Conservation (phyloP, 2,888 invertebrate genomes). For the Eueremaeus valkanovi region DNA sequence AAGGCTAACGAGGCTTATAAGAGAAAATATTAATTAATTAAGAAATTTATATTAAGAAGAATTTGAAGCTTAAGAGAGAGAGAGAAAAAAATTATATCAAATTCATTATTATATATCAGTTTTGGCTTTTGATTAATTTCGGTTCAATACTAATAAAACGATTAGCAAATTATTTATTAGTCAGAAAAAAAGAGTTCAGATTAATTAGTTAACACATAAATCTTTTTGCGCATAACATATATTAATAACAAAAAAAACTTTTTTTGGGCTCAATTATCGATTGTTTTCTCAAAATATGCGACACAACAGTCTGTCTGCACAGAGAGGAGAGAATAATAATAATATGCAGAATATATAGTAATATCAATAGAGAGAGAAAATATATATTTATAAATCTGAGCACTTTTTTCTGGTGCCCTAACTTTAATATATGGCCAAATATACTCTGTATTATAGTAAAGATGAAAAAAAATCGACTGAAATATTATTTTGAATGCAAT, state of each 20-base stretch:
- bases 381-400: neutral
- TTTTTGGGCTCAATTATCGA: neutral
- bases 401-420: neutral
- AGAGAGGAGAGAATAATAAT: neutral
- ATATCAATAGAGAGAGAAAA: neutral
- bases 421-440: neutral
- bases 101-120: neutral
- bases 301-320: neutral
- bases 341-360: neutral
- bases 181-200: neutral
- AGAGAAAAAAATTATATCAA: too few relatives aligned
- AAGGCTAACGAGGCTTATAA: neutral
- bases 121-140: neutral
- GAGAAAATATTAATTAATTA: neutral
- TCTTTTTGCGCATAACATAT: neutral
- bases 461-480: neutral
- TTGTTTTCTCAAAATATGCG: neutral
- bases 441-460: neutral
- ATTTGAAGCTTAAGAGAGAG: too few relatives aligned
- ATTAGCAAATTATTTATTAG: too few relatives aligned
- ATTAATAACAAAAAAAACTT: neutral
- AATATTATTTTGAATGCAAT: neutral
- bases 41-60: neutral
- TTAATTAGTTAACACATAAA: neutral
- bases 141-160: neutral